phyloP scores from a whole-genome alignment of 2,113 vertebrate species.

The Dendrocopos noguchii region DNA sequence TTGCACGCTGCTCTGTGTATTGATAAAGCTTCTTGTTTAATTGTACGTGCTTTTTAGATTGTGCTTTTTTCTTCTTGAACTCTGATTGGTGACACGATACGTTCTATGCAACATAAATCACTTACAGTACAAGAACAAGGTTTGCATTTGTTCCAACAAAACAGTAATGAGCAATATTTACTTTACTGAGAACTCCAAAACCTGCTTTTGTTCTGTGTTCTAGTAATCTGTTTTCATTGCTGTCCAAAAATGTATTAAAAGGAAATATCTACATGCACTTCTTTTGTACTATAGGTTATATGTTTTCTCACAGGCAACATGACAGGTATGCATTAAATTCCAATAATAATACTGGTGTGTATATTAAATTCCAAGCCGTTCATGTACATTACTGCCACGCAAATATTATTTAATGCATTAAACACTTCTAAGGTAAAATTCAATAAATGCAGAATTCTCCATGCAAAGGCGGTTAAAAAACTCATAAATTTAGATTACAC shows the following conservation, averaged over 20 bases:
- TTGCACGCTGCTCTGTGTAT: neutral
- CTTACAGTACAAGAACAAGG: neutral
- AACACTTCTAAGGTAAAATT: constrained; percentile 68
- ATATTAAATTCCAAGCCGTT: neutral
- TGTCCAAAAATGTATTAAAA: constrained; percentile 12
- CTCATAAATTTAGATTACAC: constrained; percentile 81
- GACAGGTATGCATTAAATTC: neutral
- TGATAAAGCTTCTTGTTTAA: neutral
- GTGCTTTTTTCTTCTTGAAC: neutral
- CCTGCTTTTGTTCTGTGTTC: neutral
- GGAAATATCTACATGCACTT: neutral
- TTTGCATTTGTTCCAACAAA: constrained; percentile 6
- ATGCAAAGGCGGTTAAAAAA: constrained; percentile 69
- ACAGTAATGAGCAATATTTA: constrained; percentile 10
- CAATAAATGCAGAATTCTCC: constrained; percentile 76
- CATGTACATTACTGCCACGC: neutral
- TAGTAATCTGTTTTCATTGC: neutral
- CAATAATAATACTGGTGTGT: neutral
- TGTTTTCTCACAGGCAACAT: neutral
- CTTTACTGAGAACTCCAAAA: neutral
- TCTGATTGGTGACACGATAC: neutral
- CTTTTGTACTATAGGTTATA: neutral
- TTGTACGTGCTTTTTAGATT: neutral
- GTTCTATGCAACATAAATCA: neutral
- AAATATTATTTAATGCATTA: constrained; percentile 44